phyloP scores from a whole-genome alignment of 2,888 invertebrate species.

The Flexamia atlantica region DNA sequence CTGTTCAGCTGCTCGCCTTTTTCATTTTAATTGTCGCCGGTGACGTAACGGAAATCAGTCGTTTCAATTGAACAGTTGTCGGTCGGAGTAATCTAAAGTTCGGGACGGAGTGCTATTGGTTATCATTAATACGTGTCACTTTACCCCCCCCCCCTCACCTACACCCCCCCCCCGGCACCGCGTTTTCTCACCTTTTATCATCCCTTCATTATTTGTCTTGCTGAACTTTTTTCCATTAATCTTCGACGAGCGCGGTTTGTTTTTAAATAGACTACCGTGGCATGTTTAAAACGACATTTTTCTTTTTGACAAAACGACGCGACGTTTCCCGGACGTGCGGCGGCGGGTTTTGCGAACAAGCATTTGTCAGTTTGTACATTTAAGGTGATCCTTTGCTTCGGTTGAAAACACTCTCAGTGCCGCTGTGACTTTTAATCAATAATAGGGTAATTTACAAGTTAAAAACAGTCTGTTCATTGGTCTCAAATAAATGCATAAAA shows the following conservation, averaged over 20 bases:
- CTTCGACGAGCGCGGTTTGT: conserved; percentile 36
- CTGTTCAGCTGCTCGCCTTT: conserved; percentile 53
- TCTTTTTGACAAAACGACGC: conserved; percentile 37
- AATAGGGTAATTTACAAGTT: too few relatives aligned
- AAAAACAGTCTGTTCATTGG: too few relatives aligned
- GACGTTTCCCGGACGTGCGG: not conserved
- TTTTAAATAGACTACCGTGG: conserved; percentile 32
- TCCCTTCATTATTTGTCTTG: conserved; percentile 48
- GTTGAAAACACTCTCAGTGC: too few relatives aligned
- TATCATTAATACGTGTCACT: conserved; percentile 58
- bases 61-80: conserved; percentile 58
- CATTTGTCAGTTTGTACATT: conserved; percentile 9
- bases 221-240: conserved; percentile 26
- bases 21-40: conserved; percentile 56
- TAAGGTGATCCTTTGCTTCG: too few relatives aligned
- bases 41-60: conserved; percentile 45
- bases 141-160: conserved; percentile 60
- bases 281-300: conserved; percentile 43
- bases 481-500: too few relatives aligned
- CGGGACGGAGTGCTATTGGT: conserved; percentile 37
- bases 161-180: conserved; percentile 40
- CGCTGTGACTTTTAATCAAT: too few relatives aligned
- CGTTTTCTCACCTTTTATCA: conserved; percentile 55
- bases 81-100: conserved; percentile 55
- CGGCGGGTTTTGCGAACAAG: not conserved